phyloP scores from a whole-genome alignment of 2,888 invertebrate species.

The Pteria penguin region DNA sequence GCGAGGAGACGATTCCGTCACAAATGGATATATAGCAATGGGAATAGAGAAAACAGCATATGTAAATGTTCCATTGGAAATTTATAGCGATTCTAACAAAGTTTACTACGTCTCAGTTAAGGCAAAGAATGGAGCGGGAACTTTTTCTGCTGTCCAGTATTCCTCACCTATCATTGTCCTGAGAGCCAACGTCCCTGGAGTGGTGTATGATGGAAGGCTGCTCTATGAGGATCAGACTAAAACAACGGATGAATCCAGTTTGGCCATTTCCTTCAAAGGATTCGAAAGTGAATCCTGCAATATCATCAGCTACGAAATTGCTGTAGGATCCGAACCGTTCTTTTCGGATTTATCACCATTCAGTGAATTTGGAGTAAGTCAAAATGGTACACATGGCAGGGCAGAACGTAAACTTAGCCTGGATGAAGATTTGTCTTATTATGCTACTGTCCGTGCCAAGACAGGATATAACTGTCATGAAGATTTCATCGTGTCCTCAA shows the following conservation, averaged over 20 bases:
- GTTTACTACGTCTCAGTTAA: conserved; percentile 44
- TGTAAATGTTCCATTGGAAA: conserved; percentile 45
- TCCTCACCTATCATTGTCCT: conserved; percentile 48
- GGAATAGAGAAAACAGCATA: conserved; percentile 37
- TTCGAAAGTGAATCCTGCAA: conserved; percentile 55
- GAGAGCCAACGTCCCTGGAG: conserved; percentile 48
- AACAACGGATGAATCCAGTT: conserved; percentile 36
- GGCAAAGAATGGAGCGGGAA: conserved; percentile 46
- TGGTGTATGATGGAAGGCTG: conserved; percentile 46
- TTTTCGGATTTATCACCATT: conserved; percentile 46
- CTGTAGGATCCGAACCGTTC: conserved; percentile 45
- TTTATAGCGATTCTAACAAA: conserved; percentile 11
- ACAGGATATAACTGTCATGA: conserved; percentile 54
- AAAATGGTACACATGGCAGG: conserved; percentile 41
- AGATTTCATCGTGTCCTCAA: conserved; percentile 58
- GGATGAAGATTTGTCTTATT: conserved; percentile 40
- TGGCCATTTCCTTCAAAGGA: conserved; percentile 50
- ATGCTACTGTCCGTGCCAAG: conserved; percentile 47
- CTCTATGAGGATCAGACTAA: conserved; percentile 38
- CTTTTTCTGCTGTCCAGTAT: conserved; percentile 16
- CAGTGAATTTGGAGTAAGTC: conserved; percentile 45
- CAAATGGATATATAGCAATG: conserved; percentile 34
- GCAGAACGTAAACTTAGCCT: conserved; percentile 42
- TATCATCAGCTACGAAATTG: conserved; percentile 55
- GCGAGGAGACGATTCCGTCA: conserved; percentile 19